Base-by-base conservation (phyloP, 2,888 invertebrate species). In the Actias luna region DNA sequence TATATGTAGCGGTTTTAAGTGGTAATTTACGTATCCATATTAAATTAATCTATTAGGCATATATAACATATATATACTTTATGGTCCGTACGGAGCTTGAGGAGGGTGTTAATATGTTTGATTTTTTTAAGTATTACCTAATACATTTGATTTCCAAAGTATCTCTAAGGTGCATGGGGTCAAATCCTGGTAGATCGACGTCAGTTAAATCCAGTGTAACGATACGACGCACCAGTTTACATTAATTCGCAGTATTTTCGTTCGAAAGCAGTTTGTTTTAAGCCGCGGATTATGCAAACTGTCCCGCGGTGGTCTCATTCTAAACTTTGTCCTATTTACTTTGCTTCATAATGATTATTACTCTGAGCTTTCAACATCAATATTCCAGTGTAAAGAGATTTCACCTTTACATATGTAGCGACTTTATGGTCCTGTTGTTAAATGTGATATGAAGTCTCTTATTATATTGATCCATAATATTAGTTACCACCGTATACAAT, bases 231-330 rank as follows among this genome's bases (percentile, higher is more conserved):
- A 50, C 46, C 46, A 50, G 12, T 50, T 50, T 29, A 55, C 29
- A 55, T 55, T 16, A 55, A 55, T 29, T 55, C 55, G 55, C 55
- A n/a, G n/a, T 29, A 55, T 55, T 55, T 55, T 55, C 55, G 29
- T 55, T 29, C 55, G 29, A 29, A 16, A 55, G 55, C n/a, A 27
- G 29, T 55, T 55, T 55, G 55, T 55, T 27, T 27, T 57, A 63
- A 29, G 33, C 39, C 14, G 27, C 59, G 25, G 16, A 64, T 64
- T 64, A 64, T 64, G 64, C 64, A 62, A 64, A 64, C 64, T 60
- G 59, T 55, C 22, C 52, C 59, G 33, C 62, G 61, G 64, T 62
- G 64, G 59, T 59, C 59, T 50, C 59, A 29, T 64, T 64, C 59
- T 52, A 46, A 64, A 64, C 16, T 55, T 55, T n/a, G 29, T 16